Conservation (phyloP, 1,140 invertebrate genomes). For the Sycobia sp. region DNA sequence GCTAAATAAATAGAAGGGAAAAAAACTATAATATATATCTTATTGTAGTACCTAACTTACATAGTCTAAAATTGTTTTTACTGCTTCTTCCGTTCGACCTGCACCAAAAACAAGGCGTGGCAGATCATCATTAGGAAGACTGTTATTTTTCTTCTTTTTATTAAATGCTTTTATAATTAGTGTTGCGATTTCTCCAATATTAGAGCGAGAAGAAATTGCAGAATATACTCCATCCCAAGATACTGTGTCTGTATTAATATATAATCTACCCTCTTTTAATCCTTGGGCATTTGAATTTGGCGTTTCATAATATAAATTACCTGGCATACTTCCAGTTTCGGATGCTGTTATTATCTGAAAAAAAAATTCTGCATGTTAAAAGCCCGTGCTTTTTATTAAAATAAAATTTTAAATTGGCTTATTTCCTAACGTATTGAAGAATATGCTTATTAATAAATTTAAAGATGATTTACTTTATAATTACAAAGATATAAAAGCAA, state of each 20-base stretch:
- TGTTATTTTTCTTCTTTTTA: conserved; percentile 44
- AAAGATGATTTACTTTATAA: too few relatives aligned
- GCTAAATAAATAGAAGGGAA: not conserved
- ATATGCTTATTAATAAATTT: too few relatives aligned
- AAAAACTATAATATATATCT: too few relatives aligned
- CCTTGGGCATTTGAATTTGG: conserved; percentile 70
- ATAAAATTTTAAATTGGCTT: too few relatives aligned
- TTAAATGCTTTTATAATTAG: conserved; percentile 62
- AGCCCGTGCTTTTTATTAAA: not conserved
- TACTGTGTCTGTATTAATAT: conserved; percentile 66
- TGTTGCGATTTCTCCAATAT: too few relatives aligned
- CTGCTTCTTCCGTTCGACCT: conserved; percentile 66
- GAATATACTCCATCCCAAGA: conserved; percentile 65
- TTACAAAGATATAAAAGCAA: not conserved
- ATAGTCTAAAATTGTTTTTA: conserved; percentile 56
- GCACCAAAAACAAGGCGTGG: conserved; percentile 62
- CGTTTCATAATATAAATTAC: conserved; percentile 70
- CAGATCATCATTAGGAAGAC: conserved; percentile 39
- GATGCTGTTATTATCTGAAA: conserved; percentile 18
- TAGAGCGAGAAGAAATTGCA: too few relatives aligned
- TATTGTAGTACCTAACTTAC: conserved; percentile 29
- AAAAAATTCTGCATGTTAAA: not conserved
- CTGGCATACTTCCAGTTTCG: conserved; percentile 66
- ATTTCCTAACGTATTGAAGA: too few relatives aligned
- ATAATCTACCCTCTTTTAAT: conserved; percentile 65